phyloP scores from a whole-genome alignment of 92 coral and sea anemone species.

The Parazoanthus atlanticus region DNA sequence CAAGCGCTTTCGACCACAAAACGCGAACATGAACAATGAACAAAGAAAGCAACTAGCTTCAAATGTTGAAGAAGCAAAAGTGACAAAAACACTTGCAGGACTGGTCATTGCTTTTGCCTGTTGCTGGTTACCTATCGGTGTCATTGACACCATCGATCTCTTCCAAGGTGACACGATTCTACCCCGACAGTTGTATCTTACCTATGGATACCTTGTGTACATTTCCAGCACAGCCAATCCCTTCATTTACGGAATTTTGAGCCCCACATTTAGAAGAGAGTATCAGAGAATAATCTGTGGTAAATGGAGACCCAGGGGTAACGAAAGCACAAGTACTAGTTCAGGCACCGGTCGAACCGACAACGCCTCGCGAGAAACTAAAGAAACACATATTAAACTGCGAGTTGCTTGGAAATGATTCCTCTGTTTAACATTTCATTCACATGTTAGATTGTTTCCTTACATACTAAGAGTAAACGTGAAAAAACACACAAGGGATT shows the following conservation, averaged over 20 bases:
- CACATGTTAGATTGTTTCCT: too few relatives aligned
- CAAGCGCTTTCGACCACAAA: conserved; percentile 25
- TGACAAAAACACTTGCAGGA: conserved; percentile 40
- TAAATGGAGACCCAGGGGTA: conserved; percentile 14
- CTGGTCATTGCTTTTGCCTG: conserved; percentile 36
- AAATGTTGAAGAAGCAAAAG: conserved; percentile 42
- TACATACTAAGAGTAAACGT: too few relatives aligned
- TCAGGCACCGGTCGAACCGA: conserved; percentile 28
- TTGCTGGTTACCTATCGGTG: conserved; percentile 34
- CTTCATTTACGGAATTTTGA: conserved; percentile 36
- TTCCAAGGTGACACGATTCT: conserved; percentile 26
- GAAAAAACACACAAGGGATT: not conserved
- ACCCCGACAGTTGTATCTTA: conserved; percentile 32
- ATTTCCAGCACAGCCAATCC: conserved; percentile 35
- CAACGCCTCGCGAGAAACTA: conserved; percentile 14
- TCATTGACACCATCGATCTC: conserved; percentile 30
- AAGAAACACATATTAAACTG: not conserved
- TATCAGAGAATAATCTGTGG: conserved; percentile 30
- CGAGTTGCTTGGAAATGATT: conserved; percentile 12
- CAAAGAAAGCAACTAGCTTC: conserved; percentile 30
- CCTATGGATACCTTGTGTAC: conserved; percentile 26
- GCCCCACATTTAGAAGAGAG: conserved; percentile 44
- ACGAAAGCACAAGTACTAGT: conserved; percentile 22
- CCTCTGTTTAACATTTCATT: too few relatives aligned
- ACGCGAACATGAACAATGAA: conserved; percentile 4